Conservation (phyloP, 1,140 invertebrate species). For the Neodiprion pinetum region DNA sequence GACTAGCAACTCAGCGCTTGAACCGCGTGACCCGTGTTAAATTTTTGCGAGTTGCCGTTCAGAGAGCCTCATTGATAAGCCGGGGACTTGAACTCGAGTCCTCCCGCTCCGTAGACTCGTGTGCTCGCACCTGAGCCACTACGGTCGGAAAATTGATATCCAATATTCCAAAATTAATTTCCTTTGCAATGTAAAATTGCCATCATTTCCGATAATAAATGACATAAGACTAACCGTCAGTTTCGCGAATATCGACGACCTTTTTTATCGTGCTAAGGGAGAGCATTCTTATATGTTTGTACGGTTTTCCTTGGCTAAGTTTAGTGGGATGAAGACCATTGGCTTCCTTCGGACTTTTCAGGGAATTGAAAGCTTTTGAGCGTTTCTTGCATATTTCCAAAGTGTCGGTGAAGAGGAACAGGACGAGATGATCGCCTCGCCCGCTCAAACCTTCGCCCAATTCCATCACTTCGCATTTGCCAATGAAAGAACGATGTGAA, state of each 20-base stretch:
- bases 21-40: no score
- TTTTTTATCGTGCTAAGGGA: slow-evolving; percentile 86
- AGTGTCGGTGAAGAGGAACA: slow-evolving; percentile 94
- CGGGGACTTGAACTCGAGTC: no score
- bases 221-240: slow-evolving; percentile 68
- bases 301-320: slow-evolving; percentile 77
- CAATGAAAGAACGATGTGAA: slow-evolving; percentile 88
- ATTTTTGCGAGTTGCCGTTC: no score
- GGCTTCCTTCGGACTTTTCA: slow-evolving; percentile 73
- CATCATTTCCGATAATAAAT: slow-evolving; percentile 17
- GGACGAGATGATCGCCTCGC: slow-evolving; percentile 83
- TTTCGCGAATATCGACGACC: slow-evolving; percentile 88
- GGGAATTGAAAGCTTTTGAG: slow-evolving; percentile 76
- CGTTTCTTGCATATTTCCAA: slow-evolving; percentile 91
- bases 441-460: slow-evolving; percentile 85
- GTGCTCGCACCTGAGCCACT: no score
- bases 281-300: slow-evolving; percentile 91
- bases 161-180: slow-evolving; percentile 15
- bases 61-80: no score
- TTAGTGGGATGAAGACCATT: slow-evolving; percentile 65
- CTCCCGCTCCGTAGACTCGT: no score
- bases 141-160: slow-evolving; percentile 10
- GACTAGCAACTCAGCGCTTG: no score
- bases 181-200: slow-evolving; percentile 11
- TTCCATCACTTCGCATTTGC: slow-evolving; percentile 88